Conservation (phyloP, 2,113 vertebrate genomes). For the Coptodon bakossiorum region DNA sequence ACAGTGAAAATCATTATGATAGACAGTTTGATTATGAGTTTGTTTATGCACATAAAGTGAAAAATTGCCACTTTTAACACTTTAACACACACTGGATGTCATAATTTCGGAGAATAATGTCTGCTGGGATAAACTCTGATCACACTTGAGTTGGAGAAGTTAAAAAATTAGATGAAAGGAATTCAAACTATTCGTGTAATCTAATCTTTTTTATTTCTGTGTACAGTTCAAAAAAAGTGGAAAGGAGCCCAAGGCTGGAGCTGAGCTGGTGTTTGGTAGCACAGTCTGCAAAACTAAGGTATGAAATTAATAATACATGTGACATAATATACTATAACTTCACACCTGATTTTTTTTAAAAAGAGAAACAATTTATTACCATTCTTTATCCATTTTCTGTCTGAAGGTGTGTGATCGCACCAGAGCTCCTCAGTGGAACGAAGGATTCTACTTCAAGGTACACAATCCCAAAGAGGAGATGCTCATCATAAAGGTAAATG, state of each 20-base stretch:
- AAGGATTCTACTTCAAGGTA: constrained; percentile 78
- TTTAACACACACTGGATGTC: not conserved
- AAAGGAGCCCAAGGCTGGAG: constrained; percentile 73
- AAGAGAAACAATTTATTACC: not conserved
- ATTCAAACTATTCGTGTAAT: not conserved
- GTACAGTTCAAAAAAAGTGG: constrained; percentile 77
- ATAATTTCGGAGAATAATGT: not conserved
- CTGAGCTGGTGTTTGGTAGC: constrained; percentile 67
- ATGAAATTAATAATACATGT: not conserved
- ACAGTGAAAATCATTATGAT: not conserved
- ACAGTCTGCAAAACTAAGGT: constrained; percentile 79
- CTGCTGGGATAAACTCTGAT: not conserved
- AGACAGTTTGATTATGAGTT: not conserved
- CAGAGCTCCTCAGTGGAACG: constrained; percentile 78
- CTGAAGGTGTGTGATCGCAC: constrained; percentile 73
- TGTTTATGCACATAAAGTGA: not conserved
- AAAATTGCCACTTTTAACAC: not conserved
- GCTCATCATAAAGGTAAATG: constrained; percentile 79
- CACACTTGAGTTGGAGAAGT: not conserved
- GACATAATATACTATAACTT: not conserved
- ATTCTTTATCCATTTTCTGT: not conserved
- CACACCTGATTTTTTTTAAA: not conserved
- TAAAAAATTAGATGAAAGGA: not conserved
- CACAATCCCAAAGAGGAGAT: constrained; percentile 72
- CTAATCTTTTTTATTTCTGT: not conserved